These are phyloP conservation scores for Capitulum mitella DNA, from an alignment of 2,888 invertebrate genomes.

Conservation along the genomic window DNA sequence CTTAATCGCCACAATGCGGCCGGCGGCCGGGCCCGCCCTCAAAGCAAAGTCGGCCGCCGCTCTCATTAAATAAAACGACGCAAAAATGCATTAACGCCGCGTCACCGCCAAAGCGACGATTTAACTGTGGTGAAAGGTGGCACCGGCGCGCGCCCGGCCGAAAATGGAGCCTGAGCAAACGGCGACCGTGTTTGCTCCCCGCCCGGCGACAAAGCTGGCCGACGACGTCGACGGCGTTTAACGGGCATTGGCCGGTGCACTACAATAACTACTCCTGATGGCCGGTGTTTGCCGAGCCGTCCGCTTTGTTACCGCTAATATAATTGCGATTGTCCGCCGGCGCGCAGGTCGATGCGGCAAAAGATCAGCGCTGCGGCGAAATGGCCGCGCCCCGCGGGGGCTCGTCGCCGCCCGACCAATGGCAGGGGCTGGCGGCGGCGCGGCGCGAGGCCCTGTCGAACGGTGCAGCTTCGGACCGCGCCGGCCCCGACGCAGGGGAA, in stretches of 20 bases:
- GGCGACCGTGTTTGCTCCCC: background rate
- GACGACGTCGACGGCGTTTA: background rate
- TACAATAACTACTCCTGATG: background rate
- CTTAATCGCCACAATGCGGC: background rate
- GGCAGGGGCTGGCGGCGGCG: background rate
- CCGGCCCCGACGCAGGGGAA: too few relatives aligned
- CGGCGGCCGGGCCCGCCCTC: background rate
- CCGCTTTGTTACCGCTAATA: slow-evolving; percentile 15
- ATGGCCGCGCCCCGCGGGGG: background rate
- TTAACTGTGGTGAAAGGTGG: background rate
- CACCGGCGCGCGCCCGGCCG: background rate
- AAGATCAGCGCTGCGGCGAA: slow-evolving; percentile 1
- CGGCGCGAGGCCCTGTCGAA: background rate
- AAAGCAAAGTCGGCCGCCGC: slow-evolving; percentile 1
- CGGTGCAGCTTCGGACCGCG: too few relatives aligned
- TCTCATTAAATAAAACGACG: slow-evolving; percentile 9
- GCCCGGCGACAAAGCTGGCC: background rate
- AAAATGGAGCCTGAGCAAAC: background rate
- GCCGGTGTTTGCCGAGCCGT: background rate
- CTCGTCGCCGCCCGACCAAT: background rate
- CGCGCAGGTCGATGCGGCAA: slow-evolving; percentile 2
- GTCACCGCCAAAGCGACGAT: background rate
- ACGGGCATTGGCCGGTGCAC: background rate
- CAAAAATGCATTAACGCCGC: slow-evolving; percentile 16
- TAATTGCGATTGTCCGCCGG: slow-evolving; percentile 9